A percentile compares a stretch with the other conserved stretches of the same genome.
Evolutionary conservation across 2,797 vertebrate genomes (phyloP).

Genomic region (Platyrinchus mystaceus): DNA sequence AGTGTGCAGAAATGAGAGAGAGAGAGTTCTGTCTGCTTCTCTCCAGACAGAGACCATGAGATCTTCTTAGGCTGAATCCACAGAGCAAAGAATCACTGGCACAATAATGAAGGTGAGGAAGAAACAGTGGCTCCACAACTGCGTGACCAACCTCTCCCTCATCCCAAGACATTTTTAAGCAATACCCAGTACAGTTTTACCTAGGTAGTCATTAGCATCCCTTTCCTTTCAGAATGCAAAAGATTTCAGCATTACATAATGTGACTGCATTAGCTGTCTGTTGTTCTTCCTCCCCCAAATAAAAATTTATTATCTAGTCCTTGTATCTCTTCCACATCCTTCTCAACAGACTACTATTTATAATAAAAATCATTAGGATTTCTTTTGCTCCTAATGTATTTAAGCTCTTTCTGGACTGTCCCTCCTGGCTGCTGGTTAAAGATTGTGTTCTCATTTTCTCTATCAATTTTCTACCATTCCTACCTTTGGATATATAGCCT

Average conservation of each 20-base stretch:
- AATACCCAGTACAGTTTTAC: not conserved
- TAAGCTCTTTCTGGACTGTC: not conserved
- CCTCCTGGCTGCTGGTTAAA: not conserved
- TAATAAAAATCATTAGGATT: not conserved
- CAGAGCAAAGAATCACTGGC: not conserved
- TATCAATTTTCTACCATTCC: not conserved
- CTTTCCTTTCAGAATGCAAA: not conserved
- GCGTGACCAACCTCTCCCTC: fast-evolving
- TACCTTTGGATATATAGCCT: not conserved
- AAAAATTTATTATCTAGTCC: not conserved
- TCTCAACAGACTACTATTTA: not conserved
- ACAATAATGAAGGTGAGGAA: not conserved
- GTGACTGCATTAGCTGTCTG: not conserved
- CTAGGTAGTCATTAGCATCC: not conserved
- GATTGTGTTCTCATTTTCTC: not conserved
- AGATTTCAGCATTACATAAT: not conserved
- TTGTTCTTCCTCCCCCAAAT: not conserved
- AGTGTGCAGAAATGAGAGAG: not conserved
- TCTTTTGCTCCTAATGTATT: not conserved
- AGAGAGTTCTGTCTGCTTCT: not conserved
- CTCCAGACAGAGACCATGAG: not conserved
- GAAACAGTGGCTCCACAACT: not conserved
- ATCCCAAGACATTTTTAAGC: not conserved
- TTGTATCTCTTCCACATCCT: not conserved
- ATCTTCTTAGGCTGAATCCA: not conserved